Conservation (phyloP, 1,140 invertebrate genomes). For the Drosophila orena region DNA sequence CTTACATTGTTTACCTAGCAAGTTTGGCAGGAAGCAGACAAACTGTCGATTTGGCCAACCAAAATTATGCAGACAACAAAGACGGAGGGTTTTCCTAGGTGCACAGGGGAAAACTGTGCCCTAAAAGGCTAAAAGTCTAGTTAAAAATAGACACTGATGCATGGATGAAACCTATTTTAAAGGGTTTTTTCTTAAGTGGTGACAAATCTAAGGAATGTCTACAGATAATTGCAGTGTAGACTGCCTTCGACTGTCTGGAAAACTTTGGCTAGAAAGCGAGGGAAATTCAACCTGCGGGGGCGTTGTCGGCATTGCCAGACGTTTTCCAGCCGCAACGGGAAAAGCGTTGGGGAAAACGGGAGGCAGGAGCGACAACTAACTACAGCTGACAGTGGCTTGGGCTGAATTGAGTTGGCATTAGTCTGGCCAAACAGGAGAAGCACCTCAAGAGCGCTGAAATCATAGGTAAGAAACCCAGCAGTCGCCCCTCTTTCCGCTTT, state of each 20-base stretch:
- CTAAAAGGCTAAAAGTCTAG: too few species aligned
- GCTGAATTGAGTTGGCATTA: conserved; percentile 53
- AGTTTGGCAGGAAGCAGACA: conserved; percentile 29
- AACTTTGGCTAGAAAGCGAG: neutral
- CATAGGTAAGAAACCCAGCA: conserved; percentile 15
- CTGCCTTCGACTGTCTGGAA: neutral
- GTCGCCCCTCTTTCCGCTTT: neutral
- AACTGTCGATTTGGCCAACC: conserved; percentile 17
- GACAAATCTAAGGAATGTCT: neutral
- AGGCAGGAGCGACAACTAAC: conserved; percentile 17
- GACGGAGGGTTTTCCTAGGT: conserved; percentile 1
- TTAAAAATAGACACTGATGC: neutral
- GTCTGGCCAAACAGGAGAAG: conserved; percentile 40
- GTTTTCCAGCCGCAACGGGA: conserved; percentile 18
- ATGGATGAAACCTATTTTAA: neutral
- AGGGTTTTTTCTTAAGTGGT: too few species aligned
- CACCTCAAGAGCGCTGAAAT: conserved; percentile 38
- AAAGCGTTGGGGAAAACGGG: conserved; percentile 1
- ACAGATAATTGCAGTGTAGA: neutral
- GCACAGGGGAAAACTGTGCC: neutral
- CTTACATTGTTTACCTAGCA: conserved; percentile 16
- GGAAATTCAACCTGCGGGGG: conserved; percentile 11
- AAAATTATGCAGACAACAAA: conserved; percentile 39
- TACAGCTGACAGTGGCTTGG: conserved; percentile 11
- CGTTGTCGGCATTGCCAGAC: conserved; percentile 32